A percentile compares a stretch with the other conserved stretches of the same genome.
Conservation (phyloP, 2,113 vertebrate genomes). For the Rhinogobius similis region DNA sequence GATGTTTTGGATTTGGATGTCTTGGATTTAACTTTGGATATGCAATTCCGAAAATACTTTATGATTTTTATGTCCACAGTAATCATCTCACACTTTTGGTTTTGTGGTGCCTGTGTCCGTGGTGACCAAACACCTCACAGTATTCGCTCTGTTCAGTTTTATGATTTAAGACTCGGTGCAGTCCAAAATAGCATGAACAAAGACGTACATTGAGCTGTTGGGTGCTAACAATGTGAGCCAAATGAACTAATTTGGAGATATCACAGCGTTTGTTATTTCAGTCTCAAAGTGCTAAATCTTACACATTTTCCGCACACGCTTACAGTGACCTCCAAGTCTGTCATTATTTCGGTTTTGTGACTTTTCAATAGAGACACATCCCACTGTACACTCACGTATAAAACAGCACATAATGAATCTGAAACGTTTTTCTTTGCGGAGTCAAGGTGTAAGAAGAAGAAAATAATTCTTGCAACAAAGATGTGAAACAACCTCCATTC, state of each 20-base stretch:
- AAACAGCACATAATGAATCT: constrained; percentile 29
- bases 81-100: background rate
- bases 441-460: constrained; percentile 25
- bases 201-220: constrained; percentile 13
- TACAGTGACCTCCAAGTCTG: constrained; percentile 29
- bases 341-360: constrained; percentile 8
- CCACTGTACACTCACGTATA: constrained; percentile 22
- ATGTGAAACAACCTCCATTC: constrained; percentile 1
- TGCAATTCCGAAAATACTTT: background rate
- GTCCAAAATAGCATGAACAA: no score
- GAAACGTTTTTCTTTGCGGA: constrained; percentile 25
- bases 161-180: no score
- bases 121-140: constrained; percentile 53
- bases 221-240: constrained; percentile 48
- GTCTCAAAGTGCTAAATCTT: constrained; percentile 42
- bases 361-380: constrained; percentile 20
- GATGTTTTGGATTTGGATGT: background rate
- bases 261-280: constrained; percentile 50
- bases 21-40: background rate
- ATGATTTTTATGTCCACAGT: background rate
- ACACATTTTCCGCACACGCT: constrained; percentile 51
- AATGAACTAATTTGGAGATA: constrained; percentile 61
- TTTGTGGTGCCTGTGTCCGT: constrained; percentile 23
- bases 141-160: no score
- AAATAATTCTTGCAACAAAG: constrained; percentile 4